Percentiles rank a stretch among this genome's conserved stretches.
Conservation (phyloP, 2,888 invertebrate genomes). For the Plebejus argus region DNA sequence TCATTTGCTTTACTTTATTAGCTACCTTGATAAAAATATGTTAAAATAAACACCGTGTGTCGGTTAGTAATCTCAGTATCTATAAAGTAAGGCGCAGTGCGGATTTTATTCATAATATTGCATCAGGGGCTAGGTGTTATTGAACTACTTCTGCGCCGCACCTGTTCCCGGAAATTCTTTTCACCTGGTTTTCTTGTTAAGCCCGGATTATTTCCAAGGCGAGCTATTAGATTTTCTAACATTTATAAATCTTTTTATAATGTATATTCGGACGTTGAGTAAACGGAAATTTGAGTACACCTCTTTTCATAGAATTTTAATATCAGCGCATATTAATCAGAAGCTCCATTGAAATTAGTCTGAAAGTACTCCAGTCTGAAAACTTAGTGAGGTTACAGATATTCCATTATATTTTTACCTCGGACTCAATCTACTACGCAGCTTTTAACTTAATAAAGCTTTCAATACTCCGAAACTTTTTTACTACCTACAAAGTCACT, state of each 20-base stretch:
- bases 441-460: background rate
- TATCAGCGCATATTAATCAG: background rate
- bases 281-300: background rate
- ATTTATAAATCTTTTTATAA: background rate
- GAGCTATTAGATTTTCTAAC: background rate
- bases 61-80: too few species aligned
- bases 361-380: background rate
- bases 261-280: background rate
- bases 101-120: slow-evolving; percentile 73
- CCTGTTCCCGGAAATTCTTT: background rate
- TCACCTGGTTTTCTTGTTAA: background rate
- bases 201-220: background rate
- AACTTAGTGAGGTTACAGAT: background rate
- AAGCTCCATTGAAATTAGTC: background rate
- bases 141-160: slow-evolving; percentile 39
- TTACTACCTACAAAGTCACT: background rate
- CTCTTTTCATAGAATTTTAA: background rate
- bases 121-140: slow-evolving; percentile 46
- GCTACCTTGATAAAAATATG: too few species aligned
- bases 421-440: background rate
- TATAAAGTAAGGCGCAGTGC: slow-evolving; percentile 57
- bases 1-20: too few species aligned
- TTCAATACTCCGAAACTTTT: background rate
- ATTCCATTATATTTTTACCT: background rate
- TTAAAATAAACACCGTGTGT: too few species aligned